Evolutionary conservation across 1,140 invertebrate genomes (phyloP), one percentile per base, ranked within the genome.

Genomic region (Delia radicum): DNA sequence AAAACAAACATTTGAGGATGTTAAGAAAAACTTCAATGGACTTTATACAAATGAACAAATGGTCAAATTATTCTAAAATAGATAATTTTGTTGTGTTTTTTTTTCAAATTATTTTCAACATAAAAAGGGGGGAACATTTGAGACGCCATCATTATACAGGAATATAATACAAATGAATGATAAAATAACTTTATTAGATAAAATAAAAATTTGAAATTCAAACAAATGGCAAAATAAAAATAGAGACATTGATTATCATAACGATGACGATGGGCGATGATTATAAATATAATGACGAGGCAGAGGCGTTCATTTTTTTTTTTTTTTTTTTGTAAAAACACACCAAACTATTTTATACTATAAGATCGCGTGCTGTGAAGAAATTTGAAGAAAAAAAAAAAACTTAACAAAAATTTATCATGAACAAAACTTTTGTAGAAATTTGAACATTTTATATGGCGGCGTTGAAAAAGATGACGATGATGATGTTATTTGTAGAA

Each of bases 171-270:
- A 18, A 42, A 55, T 37, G 33, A 37, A 55, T 3, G 48, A 55
- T 55, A 55, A 55, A 55, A 18, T 18, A 55, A 42, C 37, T 42
- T 42, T 42, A 42, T 42, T 42, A 2, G 37, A 15, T 42, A 15
- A 42, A 37, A 37, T 37, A 37, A 7, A 10, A 21, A 55, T 55
- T 55, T 55, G 48, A 55, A 55, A 55, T 55, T 55, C 48, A 55
- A 55, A 55, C n/a, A 55, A 21, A 55, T 24, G 48, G 6, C 5
- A 7, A 55, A 55, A 55, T 5, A 55, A 69, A 69, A 69, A 69
- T 69, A 69, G 29, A 69, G 65, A 69, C 65, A 69, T 69, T 69
- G 29, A 69, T 69, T 69, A 69, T 69, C 26, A 69, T 69, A 69
- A 69, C 18, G 48, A 21, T 55, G 24, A 55, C n/a, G 24, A 55